These are phyloP conservation scores for Sphaerophoria rueppellii DNA, from an alignment of 2,888 invertebrate genomes.

Conservation along the genomic window DNA sequence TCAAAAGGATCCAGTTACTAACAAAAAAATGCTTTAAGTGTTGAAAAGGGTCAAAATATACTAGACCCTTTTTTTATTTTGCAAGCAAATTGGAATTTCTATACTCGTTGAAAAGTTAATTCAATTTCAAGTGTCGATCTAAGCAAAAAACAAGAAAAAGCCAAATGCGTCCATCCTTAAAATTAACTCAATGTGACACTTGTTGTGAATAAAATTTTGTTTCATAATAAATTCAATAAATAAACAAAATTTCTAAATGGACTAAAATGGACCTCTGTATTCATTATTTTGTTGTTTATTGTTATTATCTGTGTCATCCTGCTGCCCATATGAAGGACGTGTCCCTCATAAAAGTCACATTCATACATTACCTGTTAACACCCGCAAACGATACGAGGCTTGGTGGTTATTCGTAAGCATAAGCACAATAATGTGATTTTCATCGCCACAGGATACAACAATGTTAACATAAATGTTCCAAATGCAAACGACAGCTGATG, in stretches of 20 bases:
- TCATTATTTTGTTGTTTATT: constrained; percentile 22
- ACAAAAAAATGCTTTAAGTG: too few species aligned
- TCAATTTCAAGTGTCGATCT: constrained; percentile 51
- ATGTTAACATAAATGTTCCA: constrained; percentile 11
- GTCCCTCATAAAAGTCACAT: constrained; percentile 18
- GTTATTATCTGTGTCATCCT: constrained; percentile 6
- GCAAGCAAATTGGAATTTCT: background rate
- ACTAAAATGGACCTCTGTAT: constrained; percentile 11
- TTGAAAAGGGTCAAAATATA: background rate
- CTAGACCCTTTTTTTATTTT: background rate
- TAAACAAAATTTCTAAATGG: constrained; percentile 35
- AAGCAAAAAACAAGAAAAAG: constrained; percentile 17
- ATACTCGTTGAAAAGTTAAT: background rate
- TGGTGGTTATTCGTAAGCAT: constrained; percentile 38
- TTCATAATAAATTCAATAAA: constrained; percentile 58
- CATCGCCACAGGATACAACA: constrained; percentile 1
- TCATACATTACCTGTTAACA: background rate
- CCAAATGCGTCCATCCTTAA: constrained; percentile 45
- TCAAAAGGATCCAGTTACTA: background rate
- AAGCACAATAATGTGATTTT: constrained; percentile 24
- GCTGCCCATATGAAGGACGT: background rate
- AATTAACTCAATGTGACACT: constrained; percentile 49
- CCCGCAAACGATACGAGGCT: background rate
- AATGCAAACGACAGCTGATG: constrained; percentile 7
- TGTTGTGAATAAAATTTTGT: constrained; percentile 60